These are phyloP conservation scores for Callosobruchus maculatus DNA, from an alignment of 2,888 invertebrate species.

Conservation along the genomic window DNA sequence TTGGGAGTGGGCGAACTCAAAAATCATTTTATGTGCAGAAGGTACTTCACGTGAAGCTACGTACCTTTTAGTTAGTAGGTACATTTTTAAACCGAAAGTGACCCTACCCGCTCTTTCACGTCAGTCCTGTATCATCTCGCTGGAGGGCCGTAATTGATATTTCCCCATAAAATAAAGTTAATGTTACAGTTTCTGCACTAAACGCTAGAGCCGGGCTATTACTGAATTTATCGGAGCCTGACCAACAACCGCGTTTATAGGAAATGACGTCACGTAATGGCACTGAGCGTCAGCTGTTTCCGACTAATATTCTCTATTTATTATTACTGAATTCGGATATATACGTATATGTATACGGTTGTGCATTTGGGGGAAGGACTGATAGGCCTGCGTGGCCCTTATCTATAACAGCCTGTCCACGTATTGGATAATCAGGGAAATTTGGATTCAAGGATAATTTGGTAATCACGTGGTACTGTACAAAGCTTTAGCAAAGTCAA, in stretches of 20 bases:
- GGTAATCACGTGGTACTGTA: no score
- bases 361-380: not conserved
- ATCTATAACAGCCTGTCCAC: no score
- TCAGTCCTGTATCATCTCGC: not conserved
- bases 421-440: no score
- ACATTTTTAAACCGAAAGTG: not conserved
- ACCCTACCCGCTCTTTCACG: not conserved
- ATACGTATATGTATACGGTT: not conserved
- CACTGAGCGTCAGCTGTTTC: not conserved
- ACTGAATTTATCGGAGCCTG: not conserved
- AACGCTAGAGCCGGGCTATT: not conserved
- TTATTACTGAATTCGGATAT: not conserved
- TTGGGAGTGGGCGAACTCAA: no score
- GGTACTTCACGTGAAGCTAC: no score
- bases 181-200: not conserved
- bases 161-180: not conserved
- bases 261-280: not conserved
- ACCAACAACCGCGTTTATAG: not conserved
- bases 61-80: no score
- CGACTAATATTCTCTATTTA: not conserved
- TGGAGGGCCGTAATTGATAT: not conserved
- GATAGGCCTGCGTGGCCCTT: not conserved
- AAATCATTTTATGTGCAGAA: no score
- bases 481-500: no score
- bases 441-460: no score